Evolutionary conservation across 2,888 invertebrate species (phyloP), one percentile per base, ranked within the genome.

Genomic region (Ichneumoninae sp.): DNA sequence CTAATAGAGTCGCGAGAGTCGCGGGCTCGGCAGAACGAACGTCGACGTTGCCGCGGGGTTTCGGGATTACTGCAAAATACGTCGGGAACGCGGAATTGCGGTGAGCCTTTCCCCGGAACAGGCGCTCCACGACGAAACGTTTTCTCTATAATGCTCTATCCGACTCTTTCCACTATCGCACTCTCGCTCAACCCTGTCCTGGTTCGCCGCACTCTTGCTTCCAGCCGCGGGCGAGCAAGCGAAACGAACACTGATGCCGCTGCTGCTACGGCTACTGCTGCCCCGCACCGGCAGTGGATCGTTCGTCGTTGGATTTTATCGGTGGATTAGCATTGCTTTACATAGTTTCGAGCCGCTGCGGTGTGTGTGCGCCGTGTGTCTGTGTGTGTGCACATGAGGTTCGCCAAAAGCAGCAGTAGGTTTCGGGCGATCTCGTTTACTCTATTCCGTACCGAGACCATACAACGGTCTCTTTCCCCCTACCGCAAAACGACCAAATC

Each of bases 261-360:
- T 76, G 75, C 75, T 26, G 68, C 68, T 30, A 40, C 26, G 70
- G 66, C 40, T 40, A 10, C 8, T 40, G 40, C 70, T 79, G 68
- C 78, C 80, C 83, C 80, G 81, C 87, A 87, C 88, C 86, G 84
- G 85, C 87, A 75, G 70, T 79, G 82, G 88, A 88, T 88, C 88
- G 89, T 89, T 88, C 89, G 89, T 90, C 89, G 90, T 89, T 86
- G 91, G 92, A 91, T 91, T 92, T 92, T 92, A 92, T 92, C 91
- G 91, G 89, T 90, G 91, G 92, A 93, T 93, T 93, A 93, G 91
- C 92, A 92, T 93, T 91, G 91, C 91, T 92, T 92, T 93, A 92
- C 92, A 92, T 92, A 92, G 92, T 91, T 90, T 90, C 90, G 89
- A 91, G 89, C 65, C 47, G 66, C 66, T 40, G 6, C 7, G n/a